Percentiles rank a stretch among this genome's conserved stretches.
phyloP scores from a whole-genome alignment of 2,797 vertebrate genomes.

The Nannoperca obscura region DNA sequence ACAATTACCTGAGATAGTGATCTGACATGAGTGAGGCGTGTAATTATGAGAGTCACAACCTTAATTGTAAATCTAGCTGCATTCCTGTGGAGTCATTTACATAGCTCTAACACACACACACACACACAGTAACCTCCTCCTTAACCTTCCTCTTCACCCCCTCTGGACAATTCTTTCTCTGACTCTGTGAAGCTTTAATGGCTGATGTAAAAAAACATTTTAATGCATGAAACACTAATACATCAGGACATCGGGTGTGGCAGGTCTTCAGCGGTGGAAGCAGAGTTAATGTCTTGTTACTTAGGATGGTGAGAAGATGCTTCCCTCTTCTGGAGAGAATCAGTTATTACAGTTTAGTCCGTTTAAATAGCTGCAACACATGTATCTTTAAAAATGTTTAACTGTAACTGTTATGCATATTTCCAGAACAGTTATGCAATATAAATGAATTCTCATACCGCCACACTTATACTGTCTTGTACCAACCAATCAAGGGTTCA shows the following conservation, averaged over 20 bases:
- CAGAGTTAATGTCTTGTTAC: not conserved
- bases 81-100: conserved; percentile 57
- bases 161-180: not conserved
- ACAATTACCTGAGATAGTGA: conserved; percentile 50
- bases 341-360: conserved; percentile 25
- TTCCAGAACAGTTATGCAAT: not conserved
- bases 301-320: conserved; percentile 33
- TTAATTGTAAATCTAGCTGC: conserved; percentile 52
- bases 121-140: not conserved
- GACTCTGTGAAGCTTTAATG: not conserved
- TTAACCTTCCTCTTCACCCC: conserved; percentile 9
- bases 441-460: not conserved
- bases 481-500: not conserved
- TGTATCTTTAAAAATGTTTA: not conserved
- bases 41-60: conserved; percentile 54
- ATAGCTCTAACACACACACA: conserved; percentile 8
- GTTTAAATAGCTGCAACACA: not conserved
- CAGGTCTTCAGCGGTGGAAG: conserved; percentile 9
- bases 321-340: conserved; percentile 69
- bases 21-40: conserved; percentile 54
- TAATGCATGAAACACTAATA: conserved; percentile 8
- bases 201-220: conserved; percentile 10
- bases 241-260: conserved; percentile 50
- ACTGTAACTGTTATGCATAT: not conserved
- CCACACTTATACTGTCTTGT: not conserved